Evolutionary conservation across 1,140 invertebrate species (phyloP), one percentile per base, ranked within the genome.

Genomic region (Bombus confusus): DNA sequence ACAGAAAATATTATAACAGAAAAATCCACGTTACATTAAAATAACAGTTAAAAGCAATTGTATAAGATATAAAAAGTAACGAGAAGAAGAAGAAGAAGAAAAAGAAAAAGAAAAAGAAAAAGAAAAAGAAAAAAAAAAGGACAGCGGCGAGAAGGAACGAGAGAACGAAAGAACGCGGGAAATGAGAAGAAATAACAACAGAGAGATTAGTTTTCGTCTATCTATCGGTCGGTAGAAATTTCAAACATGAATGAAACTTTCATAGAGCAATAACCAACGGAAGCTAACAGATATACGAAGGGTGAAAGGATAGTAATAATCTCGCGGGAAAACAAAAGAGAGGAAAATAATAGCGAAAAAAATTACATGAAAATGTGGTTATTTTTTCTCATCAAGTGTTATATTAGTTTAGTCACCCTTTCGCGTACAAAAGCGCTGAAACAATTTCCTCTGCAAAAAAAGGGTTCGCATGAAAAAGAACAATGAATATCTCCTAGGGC

Each of bases 11-110:
- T n/a, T n/a, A n/a, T 25, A 22, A 71, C 41, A 73, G 31, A 12
- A 62, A 62, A 84, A 41, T 68, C 74, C 37, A 78, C 41, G 80
- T n/a, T 31, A 18, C 31, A 34, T 71, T 15, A 78, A 73, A 69
- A 52, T 52, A 52, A 52, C 47, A 18, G 8, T 52, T 52, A 22
- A 52, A 52, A 52, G 6, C 18, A 52, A 52, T 52, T 52, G 22
- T 52, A 18, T 52, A 52, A 3, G n/a, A n/a, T n/a, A n/a, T n/a
- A n/a, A n/a, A n/a, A n/a, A n/a, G n/a, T n/a, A n/a, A n/a, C n/a
- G n/a, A n/a, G n/a, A n/a, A n/a, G n/a, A n/a, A n/a, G n/a, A n/a
- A n/a, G n/a, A n/a, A 39, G 79, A 39, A 72, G 37, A 71, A 57
- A 22, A 69, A 5, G 2, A 25, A n/a, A 41, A 39, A 64, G 66